phyloP scores from a whole-genome alignment of 2,797 vertebrate genomes.

The Xiphorhynchus erythropygius region DNA sequence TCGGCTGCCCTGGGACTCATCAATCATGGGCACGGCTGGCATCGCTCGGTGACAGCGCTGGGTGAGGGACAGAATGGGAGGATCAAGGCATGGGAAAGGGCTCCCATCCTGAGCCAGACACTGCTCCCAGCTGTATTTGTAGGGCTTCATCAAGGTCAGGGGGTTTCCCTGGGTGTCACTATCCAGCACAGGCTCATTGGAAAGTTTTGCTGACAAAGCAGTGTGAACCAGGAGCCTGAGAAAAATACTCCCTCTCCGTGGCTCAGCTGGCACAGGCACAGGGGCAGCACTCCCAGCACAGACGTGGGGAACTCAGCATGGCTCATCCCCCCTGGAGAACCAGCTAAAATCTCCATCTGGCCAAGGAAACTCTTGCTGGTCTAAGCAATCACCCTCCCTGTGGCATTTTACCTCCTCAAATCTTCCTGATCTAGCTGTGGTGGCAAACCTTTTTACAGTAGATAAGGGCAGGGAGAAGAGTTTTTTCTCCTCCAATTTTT shows the following conservation, averaged over 20 bases:
- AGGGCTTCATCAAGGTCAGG: neutral
- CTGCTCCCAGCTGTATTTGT: neutral
- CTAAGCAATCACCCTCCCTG: accelerated
- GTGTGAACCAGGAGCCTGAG: neutral
- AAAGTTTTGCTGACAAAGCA: neutral
- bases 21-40: neutral
- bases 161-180: neutral
- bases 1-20: neutral
- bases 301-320: neutral
- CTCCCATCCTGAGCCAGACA: neutral
- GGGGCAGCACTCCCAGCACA: neutral
- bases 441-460: neutral
- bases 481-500: neutral
- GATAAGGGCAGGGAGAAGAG: neutral
- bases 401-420: neutral
- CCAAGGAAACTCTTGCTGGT: neutral
- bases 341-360: neutral
- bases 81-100: neutral
- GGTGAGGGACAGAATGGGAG: accelerated
- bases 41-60: neutral
- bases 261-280: neutral
- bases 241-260: neutral
- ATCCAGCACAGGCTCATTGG: neutral
- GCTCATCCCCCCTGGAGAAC: neutral
- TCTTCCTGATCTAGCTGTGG: neutral